Percentiles rank a stretch among this genome's conserved stretches.
These are phyloP conservation scores for Hylomyscus alleni DNA, from an alignment of 2,797 vertebrate species.

Conservation along the genomic window DNA sequence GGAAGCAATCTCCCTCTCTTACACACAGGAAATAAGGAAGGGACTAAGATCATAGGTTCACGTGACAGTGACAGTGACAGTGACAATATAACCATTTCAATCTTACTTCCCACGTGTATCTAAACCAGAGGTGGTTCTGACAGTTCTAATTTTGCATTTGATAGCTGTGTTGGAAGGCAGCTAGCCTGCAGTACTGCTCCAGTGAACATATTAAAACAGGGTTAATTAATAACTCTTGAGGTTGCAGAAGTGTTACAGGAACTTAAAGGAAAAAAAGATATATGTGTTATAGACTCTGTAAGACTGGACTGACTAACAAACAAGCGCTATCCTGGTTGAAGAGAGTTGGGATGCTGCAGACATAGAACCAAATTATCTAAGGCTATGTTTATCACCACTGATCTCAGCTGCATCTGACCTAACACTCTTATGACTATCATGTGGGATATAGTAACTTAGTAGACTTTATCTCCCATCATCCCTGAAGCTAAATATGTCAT, in stretches of 20 bases:
- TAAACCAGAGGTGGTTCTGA: conserved; percentile 46
- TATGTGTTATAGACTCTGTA: background rate
- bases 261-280: background rate
- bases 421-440: background rate
- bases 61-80: conserved; percentile 27
- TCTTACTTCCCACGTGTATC: conserved; percentile 16
- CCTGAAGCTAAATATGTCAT: background rate
- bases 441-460: background rate
- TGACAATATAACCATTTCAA: conserved; percentile 40
- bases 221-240: conserved; percentile 13
- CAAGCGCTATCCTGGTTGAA: background rate
- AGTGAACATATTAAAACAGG: conserved; percentile 12
- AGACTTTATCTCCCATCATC: background rate
- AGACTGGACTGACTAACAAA: background rate
- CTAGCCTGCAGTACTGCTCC: background rate
- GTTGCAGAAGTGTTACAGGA: background rate
- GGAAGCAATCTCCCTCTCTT: background rate
- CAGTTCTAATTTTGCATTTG: conserved; percentile 47
- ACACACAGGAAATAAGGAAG: background rate
- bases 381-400: background rate
- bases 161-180: conserved; percentile 31
- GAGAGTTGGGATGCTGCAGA: background rate
- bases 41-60: conserved; percentile 13
- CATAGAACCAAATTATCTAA: background rate
- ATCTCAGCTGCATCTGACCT: background rate